phyloP scores from a whole-genome alignment of 92 coral and sea anemone species.

The Phenganax marumi region DNA sequence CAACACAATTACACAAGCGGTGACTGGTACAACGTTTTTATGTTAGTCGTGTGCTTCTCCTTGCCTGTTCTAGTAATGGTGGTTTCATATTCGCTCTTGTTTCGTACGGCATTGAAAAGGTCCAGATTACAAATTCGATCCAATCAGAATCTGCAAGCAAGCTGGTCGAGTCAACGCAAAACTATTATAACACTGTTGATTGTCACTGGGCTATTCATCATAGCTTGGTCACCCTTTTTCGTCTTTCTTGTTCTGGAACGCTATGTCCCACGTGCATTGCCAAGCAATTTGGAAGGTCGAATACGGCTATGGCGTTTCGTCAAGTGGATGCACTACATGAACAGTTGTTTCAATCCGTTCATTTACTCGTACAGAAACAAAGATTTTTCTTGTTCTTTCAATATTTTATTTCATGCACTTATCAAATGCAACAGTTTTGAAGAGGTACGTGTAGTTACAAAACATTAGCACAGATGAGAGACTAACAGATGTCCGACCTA shows the following conservation, averaged over 20 bases:
- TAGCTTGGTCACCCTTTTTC: conserved; percentile 80
- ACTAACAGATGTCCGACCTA: too few relatives aligned
- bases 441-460: conserved; percentile 1
- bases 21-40: conserved; percentile 68
- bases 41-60: conserved; percentile 70
- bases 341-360: conserved; percentile 80
- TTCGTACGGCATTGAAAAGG: conserved; percentile 53
- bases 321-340: conserved; percentile 81
- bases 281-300: conserved; percentile 48
- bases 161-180: conserved; percentile 63
- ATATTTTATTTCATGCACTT: conserved; percentile 23
- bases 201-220: conserved; percentile 68
- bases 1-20: conserved; percentile 51
- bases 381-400: conserved; percentile 55
- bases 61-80: conserved; percentile 65
- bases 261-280: conserved; percentile 60
- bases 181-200: conserved; percentile 71
- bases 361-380: conserved; percentile 79
- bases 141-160: conserved; percentile 51
- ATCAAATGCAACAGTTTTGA: conserved; percentile 36
- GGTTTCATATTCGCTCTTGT: conserved; percentile 65
- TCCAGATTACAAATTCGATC: conserved; percentile 44
- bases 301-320: conserved; percentile 68
- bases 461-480: too few relatives aligned
- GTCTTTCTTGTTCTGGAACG: conserved; percentile 60